Conservation (phyloP, 2,113 vertebrate species). For the Nesoenas mayeri region DNA sequence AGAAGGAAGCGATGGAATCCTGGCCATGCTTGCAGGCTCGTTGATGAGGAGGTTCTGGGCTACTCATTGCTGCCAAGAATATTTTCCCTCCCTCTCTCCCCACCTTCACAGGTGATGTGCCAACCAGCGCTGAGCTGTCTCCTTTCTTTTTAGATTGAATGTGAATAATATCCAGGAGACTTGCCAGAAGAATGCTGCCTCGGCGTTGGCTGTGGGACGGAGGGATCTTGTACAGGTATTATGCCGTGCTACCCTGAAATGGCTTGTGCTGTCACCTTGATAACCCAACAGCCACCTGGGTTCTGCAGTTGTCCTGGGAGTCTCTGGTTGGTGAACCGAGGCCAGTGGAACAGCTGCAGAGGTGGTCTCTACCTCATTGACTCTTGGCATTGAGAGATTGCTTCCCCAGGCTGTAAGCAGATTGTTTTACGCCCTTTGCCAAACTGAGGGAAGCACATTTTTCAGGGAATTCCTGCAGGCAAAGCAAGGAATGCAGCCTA, state of each 20-base stretch:
- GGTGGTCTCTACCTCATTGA: neutral
- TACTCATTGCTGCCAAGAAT: neutral
- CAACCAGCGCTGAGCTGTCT: neutral
- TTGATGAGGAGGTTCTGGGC: neutral
- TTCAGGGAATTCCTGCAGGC: constrained; percentile 18
- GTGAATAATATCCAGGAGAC: constrained; percentile 94
- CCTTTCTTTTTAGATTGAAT: constrained; percentile 81
- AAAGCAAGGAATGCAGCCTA: neutral
- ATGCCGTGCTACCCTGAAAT: neutral
- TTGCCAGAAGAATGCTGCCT: constrained; percentile 93
- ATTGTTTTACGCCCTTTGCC: neutral
- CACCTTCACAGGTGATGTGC: accelerated
- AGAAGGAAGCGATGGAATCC: neutral
- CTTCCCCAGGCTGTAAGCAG: neutral
- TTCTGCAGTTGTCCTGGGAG: neutral
- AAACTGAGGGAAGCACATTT: neutral
- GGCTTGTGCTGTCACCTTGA: neutral
- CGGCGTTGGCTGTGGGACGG: constrained; percentile 86
- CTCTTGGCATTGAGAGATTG: neutral
- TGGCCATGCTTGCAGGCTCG: neutral
- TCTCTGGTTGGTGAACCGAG: neutral
- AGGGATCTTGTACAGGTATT: constrained; percentile 93
- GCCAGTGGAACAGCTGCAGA: neutral
- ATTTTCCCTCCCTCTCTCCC: neutral
- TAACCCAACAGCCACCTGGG: neutral